Percentiles rank a stretch among this genome's conserved stretches.
Evolutionary conservation across 2,797 vertebrate species (phyloP).

Genomic region (Tiaroga cobitis): DNA sequence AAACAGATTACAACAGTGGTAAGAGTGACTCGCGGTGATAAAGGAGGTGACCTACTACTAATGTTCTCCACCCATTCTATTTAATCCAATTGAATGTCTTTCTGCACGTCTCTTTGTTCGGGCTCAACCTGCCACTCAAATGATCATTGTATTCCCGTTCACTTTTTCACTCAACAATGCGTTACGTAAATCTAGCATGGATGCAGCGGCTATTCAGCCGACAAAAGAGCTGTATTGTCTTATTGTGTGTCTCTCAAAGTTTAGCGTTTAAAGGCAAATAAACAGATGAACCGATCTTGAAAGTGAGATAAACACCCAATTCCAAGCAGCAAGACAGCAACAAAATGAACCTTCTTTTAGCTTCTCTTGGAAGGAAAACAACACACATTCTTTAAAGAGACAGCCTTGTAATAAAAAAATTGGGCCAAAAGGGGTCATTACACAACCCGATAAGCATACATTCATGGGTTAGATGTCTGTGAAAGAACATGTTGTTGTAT

Average conservation of each 20-base stretch:
- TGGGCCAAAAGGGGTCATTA: slow-evolving; percentile 24
- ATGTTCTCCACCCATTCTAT: slow-evolving; percentile 73
- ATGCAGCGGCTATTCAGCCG: slow-evolving; percentile 39
- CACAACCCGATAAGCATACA: background rate
- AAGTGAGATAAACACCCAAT: slow-evolving; percentile 39
- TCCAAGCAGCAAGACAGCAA: background rate
- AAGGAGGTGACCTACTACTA: slow-evolving; percentile 75
- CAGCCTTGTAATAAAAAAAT: slow-evolving; percentile 9
- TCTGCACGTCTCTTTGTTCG: slow-evolving; percentile 62
- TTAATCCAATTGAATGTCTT: slow-evolving; percentile 75
- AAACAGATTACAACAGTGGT: slow-evolving; percentile 74
- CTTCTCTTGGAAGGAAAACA: background rate
- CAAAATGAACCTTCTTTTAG: slow-evolving; percentile 12
- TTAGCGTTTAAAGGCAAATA: slow-evolving; percentile 40
- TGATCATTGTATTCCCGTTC: slow-evolving; percentile 42
- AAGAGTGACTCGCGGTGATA: slow-evolving; percentile 72
- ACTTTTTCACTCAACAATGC: slow-evolving; percentile 40
- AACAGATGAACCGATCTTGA: slow-evolving; percentile 30
- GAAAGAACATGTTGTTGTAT: background rate
- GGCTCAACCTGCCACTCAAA: slow-evolving; percentile 57
- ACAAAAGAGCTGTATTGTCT: slow-evolving; percentile 35
- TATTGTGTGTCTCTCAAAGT: slow-evolving; percentile 39
- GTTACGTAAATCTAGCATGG: slow-evolving; percentile 49
- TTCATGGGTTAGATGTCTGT: background rate
- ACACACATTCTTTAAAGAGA: background rate